A percentile compares a stretch with the other conserved stretches of the same genome.
These are phyloP conservation scores for Pogonognathellus flavescens DNA, from an alignment of 1,140 invertebrate species.

Conservation along the genomic window DNA sequence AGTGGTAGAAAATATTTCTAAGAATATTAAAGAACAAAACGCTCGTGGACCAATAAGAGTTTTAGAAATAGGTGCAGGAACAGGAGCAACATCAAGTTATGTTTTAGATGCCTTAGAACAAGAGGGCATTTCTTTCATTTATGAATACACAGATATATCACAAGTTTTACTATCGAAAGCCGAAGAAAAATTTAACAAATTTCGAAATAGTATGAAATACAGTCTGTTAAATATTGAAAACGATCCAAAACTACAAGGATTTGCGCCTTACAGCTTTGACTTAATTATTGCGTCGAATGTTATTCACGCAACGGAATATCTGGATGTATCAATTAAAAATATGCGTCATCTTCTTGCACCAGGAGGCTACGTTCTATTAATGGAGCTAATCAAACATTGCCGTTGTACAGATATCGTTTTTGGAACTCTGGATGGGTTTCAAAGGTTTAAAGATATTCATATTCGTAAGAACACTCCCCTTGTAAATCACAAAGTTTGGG, in stretches of 20 bases:
- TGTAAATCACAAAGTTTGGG: slow-evolving; percentile 5
- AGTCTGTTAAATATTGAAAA: slow-evolving; percentile 49
- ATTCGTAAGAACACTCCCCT: not conserved
- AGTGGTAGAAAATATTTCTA: not conserved
- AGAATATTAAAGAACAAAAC: not conserved
- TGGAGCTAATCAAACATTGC: not conserved
- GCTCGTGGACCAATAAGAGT: not conserved
- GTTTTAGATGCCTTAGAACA: not conserved
- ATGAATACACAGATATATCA: slow-evolving; percentile 53
- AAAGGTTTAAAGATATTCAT: slow-evolving; percentile 33
- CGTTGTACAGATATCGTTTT: not conserved
- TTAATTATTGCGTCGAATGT: slow-evolving; percentile 39
- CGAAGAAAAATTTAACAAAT: slow-evolving; percentile 9
- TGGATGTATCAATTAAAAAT: not conserved
- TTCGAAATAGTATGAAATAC: slow-evolving; percentile 3
- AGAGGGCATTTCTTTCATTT: not conserved
- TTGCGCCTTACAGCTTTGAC: slow-evolving; percentile 33
- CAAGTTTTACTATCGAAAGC: slow-evolving; percentile 22
- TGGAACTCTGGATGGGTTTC: slow-evolving; percentile 9
- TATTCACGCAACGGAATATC: slow-evolving; percentile 46
- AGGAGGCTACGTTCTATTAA: slow-evolving; percentile 9
- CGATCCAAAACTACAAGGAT: slow-evolving; percentile 50
- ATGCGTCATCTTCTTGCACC: not conserved
- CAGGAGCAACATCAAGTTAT: not conserved
- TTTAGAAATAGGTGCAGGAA: slow-evolving; percentile 53